Conservation (phyloP, 2,113 vertebrate genomes). For the Macaca fascicularis region DNA sequence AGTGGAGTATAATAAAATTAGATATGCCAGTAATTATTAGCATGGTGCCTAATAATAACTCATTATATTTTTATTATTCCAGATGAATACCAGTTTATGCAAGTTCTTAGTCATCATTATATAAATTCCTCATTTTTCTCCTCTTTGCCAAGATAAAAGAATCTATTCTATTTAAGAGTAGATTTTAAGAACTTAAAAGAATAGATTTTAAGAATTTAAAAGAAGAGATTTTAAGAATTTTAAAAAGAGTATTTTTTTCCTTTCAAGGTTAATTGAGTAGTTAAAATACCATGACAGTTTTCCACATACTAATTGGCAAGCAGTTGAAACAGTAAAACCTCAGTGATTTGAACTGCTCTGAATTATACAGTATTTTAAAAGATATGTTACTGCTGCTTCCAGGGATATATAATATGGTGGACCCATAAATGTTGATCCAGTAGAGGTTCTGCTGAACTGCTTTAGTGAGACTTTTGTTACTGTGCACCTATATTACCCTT, state of each 20-base stretch:
- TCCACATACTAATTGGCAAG: constrained; percentile 7
- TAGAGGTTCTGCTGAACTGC: background rate
- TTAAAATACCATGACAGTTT: constrained; percentile 36
- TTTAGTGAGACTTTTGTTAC: background rate
- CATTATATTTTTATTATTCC: constrained; percentile 46
- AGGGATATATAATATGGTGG: background rate
- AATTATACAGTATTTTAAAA: constrained; percentile 37
- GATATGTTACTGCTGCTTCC: constrained; percentile 18
- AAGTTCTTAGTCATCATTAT: constrained; percentile 23
- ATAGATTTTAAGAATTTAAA: no score
- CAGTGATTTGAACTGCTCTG: background rate
- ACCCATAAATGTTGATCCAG: background rate
- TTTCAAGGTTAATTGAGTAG: constrained; percentile 62
- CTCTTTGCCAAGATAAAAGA: constrained; percentile 37
- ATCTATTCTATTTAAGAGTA: background rate
- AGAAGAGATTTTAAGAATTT: background rate
- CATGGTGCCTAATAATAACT: constrained; percentile 30
- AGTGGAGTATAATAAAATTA: background rate
- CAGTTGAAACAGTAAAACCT: constrained; percentile 7
- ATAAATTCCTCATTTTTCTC: constrained; percentile 44
- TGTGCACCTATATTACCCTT: background rate
- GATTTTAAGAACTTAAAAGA: no score
- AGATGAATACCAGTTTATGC: constrained; percentile 32
- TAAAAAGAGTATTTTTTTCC: background rate
- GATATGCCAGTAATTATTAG: background rate